These are phyloP conservation scores for Phyllotreta cruciferae DNA, from an alignment of 2,888 invertebrate genomes.

Conservation along the genomic window DNA sequence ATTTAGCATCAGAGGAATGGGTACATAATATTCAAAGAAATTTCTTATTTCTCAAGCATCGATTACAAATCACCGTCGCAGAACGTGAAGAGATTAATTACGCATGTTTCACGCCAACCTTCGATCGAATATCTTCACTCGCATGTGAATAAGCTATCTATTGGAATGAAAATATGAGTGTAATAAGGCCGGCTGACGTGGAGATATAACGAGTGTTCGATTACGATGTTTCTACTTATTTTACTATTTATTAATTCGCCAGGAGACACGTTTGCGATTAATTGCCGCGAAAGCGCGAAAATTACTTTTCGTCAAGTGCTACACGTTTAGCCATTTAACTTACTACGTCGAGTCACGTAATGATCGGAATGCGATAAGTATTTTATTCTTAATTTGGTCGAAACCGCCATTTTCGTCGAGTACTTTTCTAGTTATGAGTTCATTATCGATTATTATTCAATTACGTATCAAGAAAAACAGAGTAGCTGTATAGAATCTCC, in stretches of 20 bases:
- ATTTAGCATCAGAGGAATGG: too few species aligned
- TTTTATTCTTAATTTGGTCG: neutral
- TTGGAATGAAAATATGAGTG: constrained; percentile 39
- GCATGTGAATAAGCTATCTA: constrained; percentile 42
- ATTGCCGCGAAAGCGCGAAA: constrained; percentile 24
- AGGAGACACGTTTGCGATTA: constrained; percentile 34
- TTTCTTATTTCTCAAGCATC: too few species aligned
- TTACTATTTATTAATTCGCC: constrained; percentile 31
- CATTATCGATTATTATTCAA: too few species aligned
- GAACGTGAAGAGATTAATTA: too few species aligned
- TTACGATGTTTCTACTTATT: constrained; percentile 31
- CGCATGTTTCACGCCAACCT: too few species aligned
- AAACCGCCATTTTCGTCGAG: neutral
- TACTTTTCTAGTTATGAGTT: too few species aligned
- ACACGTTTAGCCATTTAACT: constrained; percentile 29
- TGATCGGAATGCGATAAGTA: neutral
- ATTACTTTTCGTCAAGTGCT: constrained; percentile 31
- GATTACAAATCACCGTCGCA: too few species aligned
- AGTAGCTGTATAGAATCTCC: too few species aligned
- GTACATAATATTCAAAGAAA: too few species aligned
- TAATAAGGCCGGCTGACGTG: constrained; percentile 38
- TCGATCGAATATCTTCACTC: constrained; percentile 2
- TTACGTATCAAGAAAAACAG: too few species aligned
- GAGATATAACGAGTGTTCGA: constrained; percentile 35
- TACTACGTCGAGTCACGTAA: constrained; percentile 20